A percentile compares a stretch with the other conserved stretches of the same genome.
Conservation (phyloP, 92 coral and sea anemone genomes). For the Porites rus region DNA sequence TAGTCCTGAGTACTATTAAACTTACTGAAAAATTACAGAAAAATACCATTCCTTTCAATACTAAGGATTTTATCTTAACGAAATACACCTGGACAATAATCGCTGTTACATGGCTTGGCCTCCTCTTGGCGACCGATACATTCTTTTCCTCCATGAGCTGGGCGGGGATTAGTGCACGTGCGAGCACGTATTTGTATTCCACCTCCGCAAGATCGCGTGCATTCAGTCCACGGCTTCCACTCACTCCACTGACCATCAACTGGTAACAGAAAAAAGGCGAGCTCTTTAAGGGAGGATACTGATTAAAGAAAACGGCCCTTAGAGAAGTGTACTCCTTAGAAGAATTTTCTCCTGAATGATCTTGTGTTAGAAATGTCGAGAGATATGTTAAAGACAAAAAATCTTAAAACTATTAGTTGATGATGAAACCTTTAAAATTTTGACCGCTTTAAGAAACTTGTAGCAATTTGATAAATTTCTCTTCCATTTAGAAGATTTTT, state of each 20-base stretch:
- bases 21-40: background rate
- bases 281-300: background rate
- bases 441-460: no score
- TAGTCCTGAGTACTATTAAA: no score
- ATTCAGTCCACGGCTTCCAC: slow-evolving; percentile 17
- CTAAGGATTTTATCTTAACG: background rate
- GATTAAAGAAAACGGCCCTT: no score
- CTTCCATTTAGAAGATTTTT: no score
- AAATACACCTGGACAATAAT: slow-evolving; percentile 26
- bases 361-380: no score
- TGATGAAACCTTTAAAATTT: no score
- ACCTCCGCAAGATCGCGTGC: slow-evolving; percentile 15
- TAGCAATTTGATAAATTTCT: no score
- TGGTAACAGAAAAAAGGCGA: background rate
- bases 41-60: background rate
- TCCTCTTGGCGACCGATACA: slow-evolving; percentile 32
- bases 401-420: no score
- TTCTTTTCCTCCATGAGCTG: slow-evolving; percentile 37
- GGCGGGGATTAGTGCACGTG: slow-evolving; percentile 13
- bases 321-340: no score
- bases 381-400: no score
- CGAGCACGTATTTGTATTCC: slow-evolving; percentile 12
- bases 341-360: no score
- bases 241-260: slow-evolving; percentile 30
- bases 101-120: slow-evolving; percentile 25